Percentiles rank a stretch among this genome's conserved stretches.
phyloP scores from a whole-genome alignment of 2,888 invertebrate genomes.

The Heteromyza rotundicornis region DNA sequence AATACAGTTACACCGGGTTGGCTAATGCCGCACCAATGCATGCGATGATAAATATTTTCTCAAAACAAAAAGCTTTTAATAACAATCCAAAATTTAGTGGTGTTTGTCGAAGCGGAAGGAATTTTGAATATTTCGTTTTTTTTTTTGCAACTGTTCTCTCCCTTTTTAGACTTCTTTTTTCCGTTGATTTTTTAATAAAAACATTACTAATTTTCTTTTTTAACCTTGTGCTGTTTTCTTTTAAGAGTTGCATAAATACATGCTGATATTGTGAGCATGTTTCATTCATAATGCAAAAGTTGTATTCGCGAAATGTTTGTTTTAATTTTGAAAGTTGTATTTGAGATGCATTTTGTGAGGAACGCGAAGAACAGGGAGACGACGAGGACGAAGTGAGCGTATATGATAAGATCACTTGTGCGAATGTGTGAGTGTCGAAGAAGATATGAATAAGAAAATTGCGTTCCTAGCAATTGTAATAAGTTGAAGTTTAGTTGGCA shows the following conservation, averaged over 20 bases:
- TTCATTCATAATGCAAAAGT: conserved; percentile 43
- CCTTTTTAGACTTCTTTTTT: neutral
- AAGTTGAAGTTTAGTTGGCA: too few species aligned
- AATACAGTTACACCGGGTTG: neutral
- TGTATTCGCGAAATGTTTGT: conserved; percentile 25
- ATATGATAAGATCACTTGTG: too few species aligned
- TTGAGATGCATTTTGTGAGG: neutral
- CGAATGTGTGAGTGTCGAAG: too few species aligned
- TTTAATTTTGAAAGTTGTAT: conserved; percentile 10
- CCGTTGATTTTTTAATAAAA: neutral
- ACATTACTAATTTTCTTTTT: conserved; percentile 2
- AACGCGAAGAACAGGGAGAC: too few species aligned
- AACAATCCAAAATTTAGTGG: conserved; percentile 29
- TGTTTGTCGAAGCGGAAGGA: neutral
- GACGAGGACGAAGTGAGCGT: too few species aligned
- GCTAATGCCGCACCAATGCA: neutral
- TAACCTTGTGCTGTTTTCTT: neutral
- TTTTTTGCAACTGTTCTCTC: neutral
- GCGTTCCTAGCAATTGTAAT: too few species aligned
- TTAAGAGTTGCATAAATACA: conserved; percentile 27
- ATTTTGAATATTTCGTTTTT: neutral
- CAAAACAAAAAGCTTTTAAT: conserved; percentile 40
- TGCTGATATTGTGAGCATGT: conserved; percentile 49
- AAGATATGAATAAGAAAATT: too few species aligned
- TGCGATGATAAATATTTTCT: conserved; percentile 32